Conservation (phyloP, 1,140 invertebrate genomes). For the Rhagoletis zephyria region DNA sequence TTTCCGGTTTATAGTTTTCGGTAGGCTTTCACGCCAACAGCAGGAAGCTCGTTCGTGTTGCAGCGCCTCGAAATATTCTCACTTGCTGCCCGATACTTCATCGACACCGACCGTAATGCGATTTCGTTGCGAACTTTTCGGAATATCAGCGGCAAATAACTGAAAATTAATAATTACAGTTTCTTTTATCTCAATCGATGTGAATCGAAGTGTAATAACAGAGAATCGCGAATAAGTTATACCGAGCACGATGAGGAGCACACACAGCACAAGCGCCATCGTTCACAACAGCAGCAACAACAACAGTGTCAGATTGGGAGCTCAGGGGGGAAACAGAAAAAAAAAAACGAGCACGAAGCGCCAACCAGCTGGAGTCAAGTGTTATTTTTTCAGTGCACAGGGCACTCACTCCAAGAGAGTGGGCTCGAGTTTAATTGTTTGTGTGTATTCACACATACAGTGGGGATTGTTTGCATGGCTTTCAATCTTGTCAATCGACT, state of each 20-base stretch:
- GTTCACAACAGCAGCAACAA: not conserved
- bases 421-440: not conserved
- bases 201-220: conserved; percentile 38
- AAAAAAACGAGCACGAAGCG: not conserved
- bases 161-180: conserved; percentile 38
- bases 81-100: not conserved
- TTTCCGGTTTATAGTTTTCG: not conserved
- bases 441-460: not conserved
- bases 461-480: not conserved
- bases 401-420: not conserved
- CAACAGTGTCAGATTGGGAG: not conserved
- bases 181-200: conserved; percentile 53
- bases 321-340: not conserved
- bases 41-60: not conserved
- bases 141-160: conserved; percentile 51
- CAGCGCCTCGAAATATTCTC: not conserved
- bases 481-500: not conserved
- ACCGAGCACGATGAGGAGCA: not conserved
- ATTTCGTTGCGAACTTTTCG: conserved; percentile 53
- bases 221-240: conserved; percentile 27
- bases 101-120: not conserved
- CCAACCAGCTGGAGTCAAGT: not conserved
- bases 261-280: not conserved
- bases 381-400: not conserved
- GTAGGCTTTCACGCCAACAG: not conserved